Evolutionary conservation across 2,888 invertebrate genomes (phyloP), one percentile per base, ranked within the genome.

Genomic region (Halocaridina rubra): DNA sequence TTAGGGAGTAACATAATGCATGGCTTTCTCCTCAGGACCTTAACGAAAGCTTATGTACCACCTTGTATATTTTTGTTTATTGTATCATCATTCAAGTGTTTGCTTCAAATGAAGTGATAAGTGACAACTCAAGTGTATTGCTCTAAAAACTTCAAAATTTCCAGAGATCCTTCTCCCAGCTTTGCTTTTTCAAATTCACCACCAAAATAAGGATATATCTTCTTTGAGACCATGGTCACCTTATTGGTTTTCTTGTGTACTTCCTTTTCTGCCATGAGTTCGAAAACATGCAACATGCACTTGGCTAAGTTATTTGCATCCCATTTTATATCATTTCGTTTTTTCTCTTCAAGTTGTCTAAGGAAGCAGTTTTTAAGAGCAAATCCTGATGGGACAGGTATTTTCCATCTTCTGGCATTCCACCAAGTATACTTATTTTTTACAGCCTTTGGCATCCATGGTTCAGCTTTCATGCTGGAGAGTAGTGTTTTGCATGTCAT

Each of bases 361-460:
- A 81, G 46, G 30, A 81, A 81, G 22, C 33, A 24, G 29, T 81
- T 81, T 32, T 81, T 81, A 27, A 81, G n/a, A 16, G 64, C 74
- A 67, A 81, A 81, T 16, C 67, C 81, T 4, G 75, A 59, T 1
- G 81, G 81, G 2, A 64, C 46, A 16, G 53, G 59, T 53, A 81
- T 74, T 39, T 75, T 81, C 81, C 81, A 81, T 29, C 53, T 67
- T 16, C 81, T 61, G 3, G 74, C 33, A 30, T 46, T 64, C 81
- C 81, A 81, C 81, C 81, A 81, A 1, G 39, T 74, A n/a, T 29
- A 75, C n/a, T 64, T 61, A n/a, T 24, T 64, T 32, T 81, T 81
- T 1, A 81, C 39, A 4, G 59, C 27, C 16, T 64, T 39, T 10
- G 81, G 75, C 81, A 81, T 81, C 81, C 75, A 81, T 4, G 64